Evolutionary conservation across 2,888 invertebrate species (phyloP).

Genomic region (Drosophila birchii): DNA sequence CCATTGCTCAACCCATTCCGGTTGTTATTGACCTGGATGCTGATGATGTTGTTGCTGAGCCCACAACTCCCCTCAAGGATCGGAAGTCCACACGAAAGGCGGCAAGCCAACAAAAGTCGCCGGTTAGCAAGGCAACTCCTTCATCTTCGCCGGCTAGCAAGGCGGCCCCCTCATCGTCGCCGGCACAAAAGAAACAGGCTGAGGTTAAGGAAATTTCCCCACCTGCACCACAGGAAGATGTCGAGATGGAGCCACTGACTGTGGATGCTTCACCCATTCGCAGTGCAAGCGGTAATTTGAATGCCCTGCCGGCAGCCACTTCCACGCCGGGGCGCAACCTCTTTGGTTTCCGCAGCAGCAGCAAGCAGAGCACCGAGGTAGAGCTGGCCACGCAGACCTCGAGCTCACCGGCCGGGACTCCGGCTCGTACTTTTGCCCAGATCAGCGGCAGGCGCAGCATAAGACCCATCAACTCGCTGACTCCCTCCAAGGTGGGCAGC

Average conservation of each 20-base stretch:
- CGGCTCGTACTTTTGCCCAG: conserved; percentile 70
- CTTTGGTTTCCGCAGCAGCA: conserved; percentile 59
- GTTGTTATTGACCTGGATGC: conserved; percentile 4
- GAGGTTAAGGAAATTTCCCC: background rate
- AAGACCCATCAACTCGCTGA: conserved; percentile 70
- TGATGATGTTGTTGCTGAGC: background rate
- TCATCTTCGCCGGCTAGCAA: conserved; percentile 46
- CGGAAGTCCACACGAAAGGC: conserved; percentile 62
- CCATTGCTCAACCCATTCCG: conserved; percentile 2
- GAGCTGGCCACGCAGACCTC: conserved; percentile 56
- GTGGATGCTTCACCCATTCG: conserved; percentile 74
- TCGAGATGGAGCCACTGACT: conserved; percentile 77
- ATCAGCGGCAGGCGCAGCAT: conserved; percentile 83
- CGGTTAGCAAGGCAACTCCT: background rate
- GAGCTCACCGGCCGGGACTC: conserved; percentile 62
- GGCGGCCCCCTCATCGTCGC: background rate
- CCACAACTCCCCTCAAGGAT: conserved; percentile 58
- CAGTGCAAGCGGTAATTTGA: conserved; percentile 10
- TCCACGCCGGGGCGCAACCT: conserved; percentile 81
- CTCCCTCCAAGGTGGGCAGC: conserved; percentile 73
- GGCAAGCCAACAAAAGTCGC: conserved; percentile 44
- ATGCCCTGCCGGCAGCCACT: conserved; percentile 70
- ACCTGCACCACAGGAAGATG: conserved; percentile 63
- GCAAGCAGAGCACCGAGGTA: conserved; percentile 68
- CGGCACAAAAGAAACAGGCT: background rate